Evolutionary conservation across 37 sponge, comb jelly and placozoan species (phyloP), one percentile per base, ranked within the genome.

Genomic region (Amphimedon queenslandica): DNA sequence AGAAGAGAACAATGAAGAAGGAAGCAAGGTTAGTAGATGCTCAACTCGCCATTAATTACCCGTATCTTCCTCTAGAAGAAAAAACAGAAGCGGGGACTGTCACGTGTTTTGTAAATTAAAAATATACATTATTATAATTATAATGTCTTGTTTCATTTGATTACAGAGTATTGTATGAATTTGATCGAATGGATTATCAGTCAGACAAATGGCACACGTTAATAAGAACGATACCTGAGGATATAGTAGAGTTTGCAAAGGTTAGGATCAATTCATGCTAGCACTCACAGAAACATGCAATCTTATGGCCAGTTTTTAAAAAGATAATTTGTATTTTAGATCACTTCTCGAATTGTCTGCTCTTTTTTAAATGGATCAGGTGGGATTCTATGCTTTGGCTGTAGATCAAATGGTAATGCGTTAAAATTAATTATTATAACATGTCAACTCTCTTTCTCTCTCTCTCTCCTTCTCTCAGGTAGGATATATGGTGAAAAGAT

Each of bases 371-470:
- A 86, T 33, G 71, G 80, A 11, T 53, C 41, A 35, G 86, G 86
- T 34, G 86, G 86, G 0, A 86, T 86, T 30, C 57, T 86, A 21
- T 63, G 70, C n/a, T 86, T 75, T 69, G 86, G 86, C 6, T 64
- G 47, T 2, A n/a, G 80, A 35, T 11, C 40, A 13, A 80, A 57
- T 61, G 86, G 79, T 79, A 55, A 38, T n/a, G 5, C 24, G 21
- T 27, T 39, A 38, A 31, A 28, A 63, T 63, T 30, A n/a, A 21
- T 25, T 63, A 63, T 25, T 18, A 47, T 63, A 16, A 63, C 64
- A 63, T n/a, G n/a, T n/a, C n/a, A n/a, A n/a, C n/a, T n/a, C n/a
- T n/a, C n/a, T n/a, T n/a, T n/a, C n/a, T n/a, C n/a, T n/a, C n/a
- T n/a, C n/a, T n/a, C n/a, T n/a, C n/a, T 61, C 8, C 21, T 58